Evolutionary conservation across 2,797 vertebrate genomes (phyloP).

Genomic region (Triplophysa yarkandensis): DNA sequence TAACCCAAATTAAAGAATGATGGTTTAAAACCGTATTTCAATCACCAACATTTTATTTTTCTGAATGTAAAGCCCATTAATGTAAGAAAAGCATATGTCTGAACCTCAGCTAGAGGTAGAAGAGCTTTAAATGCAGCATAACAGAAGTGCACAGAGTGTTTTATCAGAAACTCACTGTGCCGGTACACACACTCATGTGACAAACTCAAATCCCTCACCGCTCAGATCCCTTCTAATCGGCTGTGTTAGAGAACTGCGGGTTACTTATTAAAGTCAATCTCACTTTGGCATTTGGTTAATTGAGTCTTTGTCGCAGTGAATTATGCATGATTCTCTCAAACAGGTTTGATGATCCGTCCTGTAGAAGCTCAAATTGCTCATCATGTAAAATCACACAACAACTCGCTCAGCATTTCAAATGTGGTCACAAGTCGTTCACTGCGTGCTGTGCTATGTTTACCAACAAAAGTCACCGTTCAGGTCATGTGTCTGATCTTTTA

Average conservation of each 20-base stretch:
- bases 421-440: not conserved
- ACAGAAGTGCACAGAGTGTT: not conserved
- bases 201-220: not conserved
- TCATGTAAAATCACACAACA: constrained; percentile 53
- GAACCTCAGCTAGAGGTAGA: not conserved
- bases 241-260: constrained; percentile 20
- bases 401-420: constrained; percentile 39
- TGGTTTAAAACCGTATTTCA: too few species aligned
- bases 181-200: not conserved
- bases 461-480: constrained; percentile 5
- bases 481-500: constrained; percentile 3
- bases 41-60: not conserved
- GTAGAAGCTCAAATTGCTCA: constrained; percentile 54
- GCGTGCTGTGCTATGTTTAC: constrained; percentile 6
- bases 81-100: not conserved
- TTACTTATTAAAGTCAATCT: constrained; percentile 41
- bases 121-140: not conserved
- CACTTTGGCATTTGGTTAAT: constrained; percentile 61
- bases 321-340: constrained; percentile 68
- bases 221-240: constrained; percentile 1
- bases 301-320: constrained; percentile 70
- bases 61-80: not conserved
- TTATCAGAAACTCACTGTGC: constrained; percentile 19
- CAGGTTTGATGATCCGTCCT: constrained; percentile 60
- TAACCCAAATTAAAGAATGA: too few species aligned